phyloP scores from a whole-genome alignment of 2,797 vertebrate species.

The Mormyrops attenuatus region DNA sequence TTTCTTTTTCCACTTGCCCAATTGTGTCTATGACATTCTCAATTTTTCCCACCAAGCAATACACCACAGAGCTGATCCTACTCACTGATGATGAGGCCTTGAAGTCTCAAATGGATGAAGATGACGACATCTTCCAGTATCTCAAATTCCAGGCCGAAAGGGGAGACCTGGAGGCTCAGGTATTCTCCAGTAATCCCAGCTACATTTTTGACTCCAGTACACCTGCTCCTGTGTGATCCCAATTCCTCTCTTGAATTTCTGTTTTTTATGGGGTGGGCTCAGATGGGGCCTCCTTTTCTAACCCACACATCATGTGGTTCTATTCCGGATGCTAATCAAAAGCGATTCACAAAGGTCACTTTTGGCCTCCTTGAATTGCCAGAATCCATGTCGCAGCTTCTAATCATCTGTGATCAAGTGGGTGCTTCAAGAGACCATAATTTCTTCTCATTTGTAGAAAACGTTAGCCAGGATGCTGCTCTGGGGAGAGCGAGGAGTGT shows the following conservation, averaged over 20 bases:
- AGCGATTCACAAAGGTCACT: not conserved
- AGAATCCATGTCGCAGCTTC: not conserved
- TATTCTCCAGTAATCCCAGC: constrained; percentile 35
- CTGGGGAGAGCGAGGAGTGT: constrained; percentile 81
- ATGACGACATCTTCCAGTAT: constrained; percentile 72
- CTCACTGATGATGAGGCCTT: constrained; percentile 68
- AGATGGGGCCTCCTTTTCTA: not conserved
- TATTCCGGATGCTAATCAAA: not conserved
- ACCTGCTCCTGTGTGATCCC: not conserved
- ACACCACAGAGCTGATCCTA: constrained; percentile 70
- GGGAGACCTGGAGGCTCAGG: constrained; percentile 78
- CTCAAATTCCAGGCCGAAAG: constrained; percentile 75
- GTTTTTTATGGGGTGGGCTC: not conserved
- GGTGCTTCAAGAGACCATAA: not conserved
- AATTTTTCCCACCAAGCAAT: constrained; percentile 55
- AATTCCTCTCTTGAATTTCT: not conserved
- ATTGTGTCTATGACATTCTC: not conserved
- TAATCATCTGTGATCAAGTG: not conserved
- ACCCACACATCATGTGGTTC: not conserved
- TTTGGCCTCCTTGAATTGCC: not conserved
- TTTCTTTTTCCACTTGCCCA: not conserved
- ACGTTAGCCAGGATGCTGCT: constrained; percentile 75
- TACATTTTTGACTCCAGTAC: not conserved
- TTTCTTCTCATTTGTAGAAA: constrained; percentile 60
- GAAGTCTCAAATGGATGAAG: constrained; percentile 63